Conservation (phyloP, 92 coral and sea anemone genomes). For the Metridium senile region DNA sequence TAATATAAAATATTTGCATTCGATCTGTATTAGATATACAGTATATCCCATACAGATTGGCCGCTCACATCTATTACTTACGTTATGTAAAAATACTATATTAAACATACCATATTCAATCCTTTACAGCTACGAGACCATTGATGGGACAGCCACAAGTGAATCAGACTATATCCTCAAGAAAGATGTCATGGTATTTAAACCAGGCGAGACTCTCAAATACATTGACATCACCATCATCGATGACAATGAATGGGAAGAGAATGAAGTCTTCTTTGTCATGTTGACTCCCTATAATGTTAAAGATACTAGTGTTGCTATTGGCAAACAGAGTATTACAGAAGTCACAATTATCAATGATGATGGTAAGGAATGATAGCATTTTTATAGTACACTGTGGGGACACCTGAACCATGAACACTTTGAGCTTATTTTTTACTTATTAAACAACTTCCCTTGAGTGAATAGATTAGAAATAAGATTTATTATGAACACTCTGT, state of each 20-base stretch:
- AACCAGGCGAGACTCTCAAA: constrained; percentile 87
- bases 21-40: no score
- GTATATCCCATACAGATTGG: no score
- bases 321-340: constrained; percentile 85
- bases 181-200: constrained; percentile 88
- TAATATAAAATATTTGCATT: no score
- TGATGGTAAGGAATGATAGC: constrained; percentile 65
- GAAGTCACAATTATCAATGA: constrained; percentile 96
- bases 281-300: constrained; percentile 78
- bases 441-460: no score
- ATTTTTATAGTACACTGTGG: no score
- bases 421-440: no score
- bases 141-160: constrained; percentile 89
- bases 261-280: constrained; percentile 92
- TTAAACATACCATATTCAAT: neutral
- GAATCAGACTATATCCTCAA: constrained; percentile 80
- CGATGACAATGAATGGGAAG: constrained; percentile 99
- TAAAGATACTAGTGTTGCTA: constrained; percentile 62
- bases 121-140: constrained; percentile 78
- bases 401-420: no score
- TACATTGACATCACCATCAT: constrained; percentile 85
- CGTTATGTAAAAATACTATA: neutral
- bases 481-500: no score
- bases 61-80: no score
- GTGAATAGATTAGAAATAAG: no score